These are phyloP conservation scores for Orestias chungarensis DNA, from an alignment of 2,797 vertebrate species.

Conservation along the genomic window DNA sequence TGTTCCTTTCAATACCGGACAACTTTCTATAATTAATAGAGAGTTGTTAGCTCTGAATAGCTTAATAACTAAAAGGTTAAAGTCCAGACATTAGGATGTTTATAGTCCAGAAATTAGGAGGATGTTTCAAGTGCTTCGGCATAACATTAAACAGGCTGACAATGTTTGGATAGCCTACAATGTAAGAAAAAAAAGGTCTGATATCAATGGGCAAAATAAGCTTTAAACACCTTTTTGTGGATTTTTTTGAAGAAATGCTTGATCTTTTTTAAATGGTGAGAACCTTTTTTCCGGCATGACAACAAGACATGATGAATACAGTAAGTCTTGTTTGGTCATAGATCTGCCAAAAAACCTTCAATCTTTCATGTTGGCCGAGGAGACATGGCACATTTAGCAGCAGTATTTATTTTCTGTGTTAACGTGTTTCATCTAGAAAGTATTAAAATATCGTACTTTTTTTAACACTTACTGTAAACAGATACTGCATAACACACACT, in stretches of 20 bases:
- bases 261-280: not conserved
- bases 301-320: not conserved
- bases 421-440: constrained; percentile 51
- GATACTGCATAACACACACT: constrained; percentile 17
- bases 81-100: not conserved
- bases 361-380: no score
- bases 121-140: not conserved
- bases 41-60: not conserved
- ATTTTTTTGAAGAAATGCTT: not conserved
- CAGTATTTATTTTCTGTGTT: not conserved
- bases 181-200: not conserved
- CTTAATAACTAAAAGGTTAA: no score
- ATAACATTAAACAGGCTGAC: not conserved
- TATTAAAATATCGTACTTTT: constrained; percentile 57
- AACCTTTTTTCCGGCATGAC: not conserved
- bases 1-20: not conserved
- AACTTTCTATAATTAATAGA: not conserved
- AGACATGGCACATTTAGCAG: not conserved
- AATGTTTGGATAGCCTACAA: not conserved
- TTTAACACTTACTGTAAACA: constrained; percentile 22
- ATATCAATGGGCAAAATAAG: not conserved
- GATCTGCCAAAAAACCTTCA: not conserved
- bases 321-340: not conserved
- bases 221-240: not conserved
- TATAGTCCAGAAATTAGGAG: not conserved